These are phyloP conservation scores for Anabas testudineus DNA, from an alignment of 2,797 vertebrate genomes.

Conservation along the genomic window DNA sequence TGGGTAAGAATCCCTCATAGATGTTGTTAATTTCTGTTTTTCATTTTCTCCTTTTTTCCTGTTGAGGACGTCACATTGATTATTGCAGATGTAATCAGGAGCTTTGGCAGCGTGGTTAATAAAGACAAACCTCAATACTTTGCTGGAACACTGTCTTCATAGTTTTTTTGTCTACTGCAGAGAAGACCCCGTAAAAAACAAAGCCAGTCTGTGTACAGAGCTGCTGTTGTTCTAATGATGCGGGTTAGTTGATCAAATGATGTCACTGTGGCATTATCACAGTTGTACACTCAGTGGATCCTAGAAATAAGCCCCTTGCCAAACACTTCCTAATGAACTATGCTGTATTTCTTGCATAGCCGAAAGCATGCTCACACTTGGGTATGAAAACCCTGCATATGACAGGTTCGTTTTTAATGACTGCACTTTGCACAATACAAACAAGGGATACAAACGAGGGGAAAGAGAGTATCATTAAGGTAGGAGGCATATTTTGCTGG, in stretches of 20 bases:
- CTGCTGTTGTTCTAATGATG: constrained; percentile 55
- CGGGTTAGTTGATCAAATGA: constrained; percentile 64
- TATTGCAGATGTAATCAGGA: constrained; percentile 65
- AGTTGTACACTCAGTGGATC: constrained; percentile 38
- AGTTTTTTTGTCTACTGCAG: constrained; percentile 26
- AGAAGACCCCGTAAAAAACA: constrained; percentile 43
- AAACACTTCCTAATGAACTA: constrained; percentile 51
- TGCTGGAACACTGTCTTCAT: constrained; percentile 38
- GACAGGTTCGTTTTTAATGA: constrained; percentile 45
- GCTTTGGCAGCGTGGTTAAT: constrained; percentile 61
- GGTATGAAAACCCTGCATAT: constrained; percentile 14
- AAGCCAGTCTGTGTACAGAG: constrained; percentile 20
- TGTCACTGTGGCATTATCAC: constrained; percentile 53
- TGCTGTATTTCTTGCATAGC: constrained; percentile 18
- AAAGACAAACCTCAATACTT: constrained; percentile 49
- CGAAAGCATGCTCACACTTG: background rate
- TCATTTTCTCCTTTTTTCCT: constrained; percentile 28
- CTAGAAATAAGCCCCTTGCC: constrained; percentile 42
- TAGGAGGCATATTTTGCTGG: constrained; percentile 6
- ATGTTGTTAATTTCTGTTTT: constrained; percentile 35
- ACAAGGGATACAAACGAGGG: constrained; percentile 21
- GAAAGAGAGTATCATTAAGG: constrained; percentile 18
- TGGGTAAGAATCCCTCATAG: constrained; percentile 31
- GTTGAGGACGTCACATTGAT: constrained; percentile 63
- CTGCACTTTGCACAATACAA: constrained; percentile 34